These are phyloP conservation scores for Conomelus anceps DNA, from an alignment of 2,888 invertebrate genomes.

Conservation along the genomic window DNA sequence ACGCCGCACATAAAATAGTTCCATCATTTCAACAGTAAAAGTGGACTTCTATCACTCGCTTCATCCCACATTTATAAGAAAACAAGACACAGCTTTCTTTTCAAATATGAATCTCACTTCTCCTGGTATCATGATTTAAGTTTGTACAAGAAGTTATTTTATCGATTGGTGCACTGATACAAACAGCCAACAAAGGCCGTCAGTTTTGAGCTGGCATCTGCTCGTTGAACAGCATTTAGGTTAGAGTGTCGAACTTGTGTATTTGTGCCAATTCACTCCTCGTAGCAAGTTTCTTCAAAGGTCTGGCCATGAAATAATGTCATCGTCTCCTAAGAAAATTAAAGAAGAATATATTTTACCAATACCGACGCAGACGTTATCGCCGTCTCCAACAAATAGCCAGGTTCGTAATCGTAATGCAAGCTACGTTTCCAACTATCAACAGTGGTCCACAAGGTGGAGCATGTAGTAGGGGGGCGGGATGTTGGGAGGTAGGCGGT, in stretches of 20 bases:
- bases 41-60: neutral
- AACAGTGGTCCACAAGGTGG: neutral
- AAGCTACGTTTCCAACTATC: neutral
- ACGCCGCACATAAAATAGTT: constrained; percentile 25
- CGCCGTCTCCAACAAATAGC: neutral
- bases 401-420: constrained; percentile 23
- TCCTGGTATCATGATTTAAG: neutral
- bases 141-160: neutral
- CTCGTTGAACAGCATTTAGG: neutral
- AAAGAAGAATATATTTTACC: constrained; percentile 24
- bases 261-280: neutral
- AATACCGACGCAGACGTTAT: neutral
- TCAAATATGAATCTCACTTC: neutral
- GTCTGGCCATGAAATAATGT: constrained; percentile 18
- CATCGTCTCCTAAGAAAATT: constrained; percentile 20
- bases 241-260: neutral
- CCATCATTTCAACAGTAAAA: neutral
- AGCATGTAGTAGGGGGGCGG: constrained; percentile 17
- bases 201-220: neutral
- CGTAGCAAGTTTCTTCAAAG: neutral
- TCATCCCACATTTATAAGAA: neutral
- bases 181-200: neutral
- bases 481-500: constrained; percentile 21
- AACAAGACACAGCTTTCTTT: neutral
- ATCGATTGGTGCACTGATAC: constrained; percentile 23